Percentiles rank a stretch among this genome's conserved stretches.
phyloP scores from a whole-genome alignment of 2,888 invertebrate genomes.

The Mechanitis messenoides region DNA sequence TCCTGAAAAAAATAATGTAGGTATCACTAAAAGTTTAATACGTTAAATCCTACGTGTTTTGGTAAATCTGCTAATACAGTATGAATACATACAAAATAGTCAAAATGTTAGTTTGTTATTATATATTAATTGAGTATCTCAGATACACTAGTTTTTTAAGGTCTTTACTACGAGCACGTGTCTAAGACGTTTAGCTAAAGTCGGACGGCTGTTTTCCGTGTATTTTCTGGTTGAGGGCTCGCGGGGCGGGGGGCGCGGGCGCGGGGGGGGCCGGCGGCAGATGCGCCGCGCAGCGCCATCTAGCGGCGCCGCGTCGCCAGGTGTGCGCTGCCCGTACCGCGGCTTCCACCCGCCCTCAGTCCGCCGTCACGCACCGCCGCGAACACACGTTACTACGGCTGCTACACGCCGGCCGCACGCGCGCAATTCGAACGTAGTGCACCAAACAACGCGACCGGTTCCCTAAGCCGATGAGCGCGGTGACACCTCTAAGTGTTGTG shows the following conservation, averaged over 20 bases:
- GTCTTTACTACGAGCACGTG: slow-evolving; percentile 60
- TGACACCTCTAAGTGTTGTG: slow-evolving; percentile 72
- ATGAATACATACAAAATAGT: no score
- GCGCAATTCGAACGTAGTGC: slow-evolving; percentile 74
- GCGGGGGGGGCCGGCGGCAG: slow-evolving; percentile 53
- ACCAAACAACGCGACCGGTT: slow-evolving; percentile 68
- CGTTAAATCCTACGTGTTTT: no score
- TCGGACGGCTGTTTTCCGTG: slow-evolving; percentile 68
- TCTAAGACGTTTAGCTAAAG: slow-evolving; percentile 50
- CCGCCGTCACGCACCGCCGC: slow-evolving; percentile 70
- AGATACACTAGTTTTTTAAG: slow-evolving; percentile 11
- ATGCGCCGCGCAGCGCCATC: slow-evolving; percentile 75
- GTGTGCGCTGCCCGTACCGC: slow-evolving; percentile 68
- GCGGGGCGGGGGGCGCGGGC: slow-evolving; percentile 38
- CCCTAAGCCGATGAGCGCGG: slow-evolving; percentile 65
- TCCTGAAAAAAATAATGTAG: no score
- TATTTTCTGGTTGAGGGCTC: slow-evolving; percentile 63
- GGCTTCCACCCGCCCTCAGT: slow-evolving; percentile 70
- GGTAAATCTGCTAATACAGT: no score
- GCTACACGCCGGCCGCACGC: slow-evolving; percentile 56
- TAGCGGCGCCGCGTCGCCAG: slow-evolving; percentile 60
- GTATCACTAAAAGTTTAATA: no score
- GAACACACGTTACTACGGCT: slow-evolving; percentile 58
- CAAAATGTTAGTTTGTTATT: no score
- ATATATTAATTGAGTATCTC: background rate